Base-by-base conservation (phyloP, 1,140 invertebrate genomes). In the Steinernema khuongi region DNA sequence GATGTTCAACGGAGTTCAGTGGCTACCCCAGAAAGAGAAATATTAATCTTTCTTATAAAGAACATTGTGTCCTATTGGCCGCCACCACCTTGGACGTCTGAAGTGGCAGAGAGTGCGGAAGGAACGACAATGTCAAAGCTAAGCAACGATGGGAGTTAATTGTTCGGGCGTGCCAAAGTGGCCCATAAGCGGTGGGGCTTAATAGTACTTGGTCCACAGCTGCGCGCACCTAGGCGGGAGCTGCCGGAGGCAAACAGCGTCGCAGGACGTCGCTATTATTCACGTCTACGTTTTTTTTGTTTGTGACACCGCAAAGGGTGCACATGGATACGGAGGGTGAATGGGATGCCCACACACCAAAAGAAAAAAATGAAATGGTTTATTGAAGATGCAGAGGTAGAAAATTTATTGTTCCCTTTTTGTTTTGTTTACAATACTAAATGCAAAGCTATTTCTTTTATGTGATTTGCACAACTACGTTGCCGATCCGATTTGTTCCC, bases 121-220 rank as follows among this genome's bases (percentile, higher is more conserved):
- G n/a, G n/a, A 41, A 41, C n/a, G 36, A 11, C 36, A 41, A 41
- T 11, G 7, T 7, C 36, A n/a, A 41, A 41, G 7, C 7, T n/a
- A 41, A 41, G n/a, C 2, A 60, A 60, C 19, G 11, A 60, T n/a
- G 50, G 22, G 50, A 26, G 50, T 22, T 60, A 60, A 60, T 60
- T 60, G 50, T 60, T 60, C 50, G 50, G 11, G 11, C 50, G 50
- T 60, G 50, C 50, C 50, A 60, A 60, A 60, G 14, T 60, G 50
- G 14, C 11, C 19, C 50, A 22, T 14, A 60, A 60, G 50, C 50
- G 50, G 14, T 26, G 50, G 19, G 50, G 14, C 22, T 60, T 60
- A 60, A 60, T 60, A 60, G 22, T 14, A 26, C 50, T 7, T 22
- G 14, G 50, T 26, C 50, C 7, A 22, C 50, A n/a, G 50, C 14